Conservation (phyloP, 2,113 vertebrate genomes). For the Oreochromis aureus region DNA sequence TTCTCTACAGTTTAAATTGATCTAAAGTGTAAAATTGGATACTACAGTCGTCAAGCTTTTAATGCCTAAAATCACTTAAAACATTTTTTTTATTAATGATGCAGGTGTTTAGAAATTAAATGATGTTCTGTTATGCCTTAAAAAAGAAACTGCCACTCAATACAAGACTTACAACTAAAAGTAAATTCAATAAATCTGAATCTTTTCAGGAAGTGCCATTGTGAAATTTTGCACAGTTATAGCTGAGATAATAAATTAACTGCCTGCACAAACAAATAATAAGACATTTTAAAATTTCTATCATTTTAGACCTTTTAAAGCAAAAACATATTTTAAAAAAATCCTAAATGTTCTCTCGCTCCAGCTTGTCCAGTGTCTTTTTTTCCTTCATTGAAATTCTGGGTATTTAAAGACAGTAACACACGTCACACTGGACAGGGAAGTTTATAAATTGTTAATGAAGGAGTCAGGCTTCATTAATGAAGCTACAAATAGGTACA, state of each 20-base stretch:
- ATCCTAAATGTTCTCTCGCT: neutral
- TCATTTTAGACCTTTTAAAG: neutral
- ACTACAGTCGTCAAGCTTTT: neutral
- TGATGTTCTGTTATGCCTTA: neutral
- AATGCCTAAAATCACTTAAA: neutral
- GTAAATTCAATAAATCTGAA: neutral
- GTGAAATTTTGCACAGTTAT: neutral
- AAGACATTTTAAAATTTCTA: neutral
- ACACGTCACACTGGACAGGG: neutral
- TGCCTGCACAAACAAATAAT: neutral
- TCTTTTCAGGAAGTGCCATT: neutral
- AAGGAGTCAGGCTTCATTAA: neutral
- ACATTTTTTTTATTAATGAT: neutral
- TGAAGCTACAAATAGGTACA: neutral
- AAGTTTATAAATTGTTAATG: neutral
- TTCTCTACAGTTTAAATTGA: neutral
- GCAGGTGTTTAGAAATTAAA: neutral
- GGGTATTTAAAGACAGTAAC: neutral
- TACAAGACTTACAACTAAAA: neutral
- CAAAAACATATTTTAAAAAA: neutral
- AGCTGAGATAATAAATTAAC: neutral
- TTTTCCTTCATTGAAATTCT: neutral
- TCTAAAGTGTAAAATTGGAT: conserved; percentile 1
- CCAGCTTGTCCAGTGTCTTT: neutral
- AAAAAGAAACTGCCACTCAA: neutral